Evolutionary conservation across 2,888 invertebrate genomes (phyloP).

Genomic region (Hypomecis punctinalis): DNA sequence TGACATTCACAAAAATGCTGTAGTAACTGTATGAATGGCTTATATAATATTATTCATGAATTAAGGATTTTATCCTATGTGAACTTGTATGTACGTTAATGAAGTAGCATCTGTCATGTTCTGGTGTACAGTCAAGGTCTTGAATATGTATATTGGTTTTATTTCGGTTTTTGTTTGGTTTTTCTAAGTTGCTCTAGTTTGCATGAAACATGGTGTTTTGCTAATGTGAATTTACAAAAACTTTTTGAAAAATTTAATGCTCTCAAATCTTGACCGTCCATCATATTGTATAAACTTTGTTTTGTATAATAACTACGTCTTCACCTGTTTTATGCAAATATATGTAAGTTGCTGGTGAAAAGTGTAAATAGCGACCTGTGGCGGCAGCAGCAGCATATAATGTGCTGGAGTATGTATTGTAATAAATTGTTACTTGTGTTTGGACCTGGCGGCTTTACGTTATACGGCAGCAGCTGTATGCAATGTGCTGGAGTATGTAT

Average conservation of each 20-base stretch:
- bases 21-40: background rate
- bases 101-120: background rate
- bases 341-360: background rate
- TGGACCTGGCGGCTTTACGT: no score
- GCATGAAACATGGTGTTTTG: background rate
- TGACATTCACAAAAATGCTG: background rate
- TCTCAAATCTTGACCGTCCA: background rate
- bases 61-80: background rate
- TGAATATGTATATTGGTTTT: background rate
- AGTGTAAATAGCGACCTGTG: background rate
- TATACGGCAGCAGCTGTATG: no score
- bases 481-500: no score
- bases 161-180: no score
- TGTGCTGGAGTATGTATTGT: background rate
- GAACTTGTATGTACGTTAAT: slow-evolving; percentile 1
- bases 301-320: background rate
- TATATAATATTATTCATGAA: background rate
- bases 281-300: background rate
- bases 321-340: background rate
- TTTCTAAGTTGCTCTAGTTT: background rate
- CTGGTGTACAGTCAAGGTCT: background rate
- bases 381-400: background rate
- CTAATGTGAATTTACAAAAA: background rate
- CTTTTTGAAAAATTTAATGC: background rate
- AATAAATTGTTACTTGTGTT: background rate